phyloP scores from a whole-genome alignment of 2,888 invertebrate species.

The Lithodes maja region DNA sequence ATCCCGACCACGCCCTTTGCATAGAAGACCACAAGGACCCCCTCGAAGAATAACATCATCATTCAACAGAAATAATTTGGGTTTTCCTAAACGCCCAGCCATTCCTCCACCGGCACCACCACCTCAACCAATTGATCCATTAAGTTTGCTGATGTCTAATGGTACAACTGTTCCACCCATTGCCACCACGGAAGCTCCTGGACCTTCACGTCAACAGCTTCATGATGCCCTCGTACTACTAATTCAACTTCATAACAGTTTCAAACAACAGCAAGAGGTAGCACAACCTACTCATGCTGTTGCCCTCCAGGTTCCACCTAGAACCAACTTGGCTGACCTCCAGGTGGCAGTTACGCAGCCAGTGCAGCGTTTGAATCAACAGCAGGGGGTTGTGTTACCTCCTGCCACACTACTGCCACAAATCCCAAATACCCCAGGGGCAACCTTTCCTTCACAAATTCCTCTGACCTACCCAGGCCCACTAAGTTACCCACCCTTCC shows the following conservation, averaged over 20 bases:
- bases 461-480: not conserved
- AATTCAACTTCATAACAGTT: not conserved
- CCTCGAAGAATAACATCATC: not conserved
- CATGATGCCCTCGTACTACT: not conserved
- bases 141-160: not conserved
- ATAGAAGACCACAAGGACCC: not conserved
- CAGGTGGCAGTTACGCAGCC: not conserved
- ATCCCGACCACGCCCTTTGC: not conserved
- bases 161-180: not conserved
- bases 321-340: not conserved
- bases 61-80: not conserved
- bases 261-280: not conserved
- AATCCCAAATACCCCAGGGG: not conserved
- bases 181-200: not conserved
- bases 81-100: not conserved
- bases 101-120: not conserved
- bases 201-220: not conserved
- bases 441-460: not conserved
- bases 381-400: not conserved
- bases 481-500: not conserved
- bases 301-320: not conserved
- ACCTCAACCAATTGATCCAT: constrained; percentile 3
- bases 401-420: not conserved
- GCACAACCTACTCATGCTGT: not conserved
- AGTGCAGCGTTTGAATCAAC: not conserved